Base-by-base conservation (phyloP, 1,140 invertebrate species). In the Elymnias hypermnestra region DNA sequence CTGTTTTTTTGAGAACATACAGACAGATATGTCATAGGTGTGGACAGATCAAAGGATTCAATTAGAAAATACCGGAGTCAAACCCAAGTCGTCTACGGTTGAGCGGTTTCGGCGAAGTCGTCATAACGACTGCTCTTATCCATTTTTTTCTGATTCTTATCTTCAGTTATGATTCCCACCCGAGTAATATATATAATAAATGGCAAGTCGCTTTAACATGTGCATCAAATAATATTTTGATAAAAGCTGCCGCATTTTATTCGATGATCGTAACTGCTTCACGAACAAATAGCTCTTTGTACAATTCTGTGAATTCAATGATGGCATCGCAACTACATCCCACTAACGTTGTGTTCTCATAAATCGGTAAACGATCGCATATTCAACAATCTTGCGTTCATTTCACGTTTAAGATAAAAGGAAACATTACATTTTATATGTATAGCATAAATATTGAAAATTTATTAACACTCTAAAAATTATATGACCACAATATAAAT, bases 241-340 rank as follows among this genome's bases (percentile, higher is more conserved):
- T 78, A 78, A 65, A 62, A 52, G 58, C 44, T 46, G 41, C 41
- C 21, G 46, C 36, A 41, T 44, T 48, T 59, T 63, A 63, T 6
- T 12, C 26, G 26, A 13, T 12, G 26, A 1, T 12, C 26, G 13
- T 29, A 12, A 29, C 26, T 29, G 26, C 26, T 12, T 29, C 26
- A 33, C 31, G 43, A 64, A 81, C 75, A 77, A 74, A 54, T 66
- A 46, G 38, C 56, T 33, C 73, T 66, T 67, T 82, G 74, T 83
- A 45, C 56, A 44, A 18, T 83, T 83, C 77, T 74, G 55, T 75
- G 79, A 81, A 83, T 46, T 53, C 25, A 14, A 36, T 41, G 68
- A 81, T 77, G 64, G 52, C 50, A 71, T 70, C 71, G 43, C 47
- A 38, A 56, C 43, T 52, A 35, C 52, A 47, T 25, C 50, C 37